Percentiles rank a stretch among this genome's conserved stretches.
Conservation (phyloP, 2,113 vertebrate species). For the Scomber japonicus region DNA sequence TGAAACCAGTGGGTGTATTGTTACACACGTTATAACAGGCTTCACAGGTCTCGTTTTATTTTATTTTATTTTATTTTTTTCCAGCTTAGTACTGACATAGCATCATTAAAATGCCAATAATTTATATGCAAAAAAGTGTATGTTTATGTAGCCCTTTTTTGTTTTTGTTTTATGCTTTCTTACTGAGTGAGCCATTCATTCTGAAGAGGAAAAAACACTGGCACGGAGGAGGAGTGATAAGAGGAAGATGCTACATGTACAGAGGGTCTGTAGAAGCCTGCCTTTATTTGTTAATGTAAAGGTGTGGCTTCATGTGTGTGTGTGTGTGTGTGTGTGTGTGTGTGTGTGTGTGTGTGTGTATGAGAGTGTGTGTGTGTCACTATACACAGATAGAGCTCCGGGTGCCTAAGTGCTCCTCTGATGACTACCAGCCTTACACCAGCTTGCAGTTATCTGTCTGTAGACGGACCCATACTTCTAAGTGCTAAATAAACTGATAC, state of each 20-base stretch:
- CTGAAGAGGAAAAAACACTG: background rate
- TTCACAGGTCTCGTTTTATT: constrained; percentile 44
- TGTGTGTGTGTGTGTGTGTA: constrained; percentile 13
- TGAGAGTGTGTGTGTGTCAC: background rate
- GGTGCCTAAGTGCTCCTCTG: constrained; percentile 60
- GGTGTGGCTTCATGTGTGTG: constrained; percentile 5
- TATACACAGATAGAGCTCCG: constrained; percentile 36
- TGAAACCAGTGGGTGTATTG: constrained; percentile 86
- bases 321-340: background rate
- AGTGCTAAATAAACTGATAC: constrained; percentile 66
- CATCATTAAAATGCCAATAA: constrained; percentile 82
- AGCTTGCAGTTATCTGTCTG: constrained; percentile 68
- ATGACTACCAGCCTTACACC: constrained; percentile 74
- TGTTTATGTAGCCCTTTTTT: constrained; percentile 65
- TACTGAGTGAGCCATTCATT: constrained; percentile 52
- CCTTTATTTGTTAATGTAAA: background rate
- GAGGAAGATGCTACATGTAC: constrained; percentile 53
- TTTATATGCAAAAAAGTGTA: constrained; percentile 79
- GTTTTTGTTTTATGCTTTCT: constrained; percentile 51
- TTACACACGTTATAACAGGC: constrained; percentile 46
- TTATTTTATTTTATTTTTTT: constrained; percentile 49
- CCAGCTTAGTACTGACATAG: constrained; percentile 68
- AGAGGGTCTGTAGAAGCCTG: constrained; percentile 8
- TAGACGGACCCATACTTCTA: constrained; percentile 61
- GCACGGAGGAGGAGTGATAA: constrained; percentile 15